phyloP scores from a whole-genome alignment of 2,888 invertebrate genomes.

The Polyploca ridens region DNA sequence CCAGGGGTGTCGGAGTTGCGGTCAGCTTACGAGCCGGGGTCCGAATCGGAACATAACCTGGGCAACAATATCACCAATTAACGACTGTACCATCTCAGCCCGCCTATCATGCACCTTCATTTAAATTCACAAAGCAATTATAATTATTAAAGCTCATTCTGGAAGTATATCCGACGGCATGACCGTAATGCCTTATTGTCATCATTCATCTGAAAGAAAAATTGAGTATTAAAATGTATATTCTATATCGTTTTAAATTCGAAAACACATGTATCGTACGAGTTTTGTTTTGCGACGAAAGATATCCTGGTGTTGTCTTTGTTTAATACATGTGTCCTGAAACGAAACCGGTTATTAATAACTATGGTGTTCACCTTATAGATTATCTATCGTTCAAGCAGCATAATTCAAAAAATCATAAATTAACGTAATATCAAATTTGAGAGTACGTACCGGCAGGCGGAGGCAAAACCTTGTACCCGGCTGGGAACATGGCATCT shows the following conservation, averaged over 20 bases:
- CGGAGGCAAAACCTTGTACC: slow-evolving; percentile 98
- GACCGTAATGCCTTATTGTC: slow-evolving; percentile 73
- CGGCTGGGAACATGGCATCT: slow-evolving; percentile 98
- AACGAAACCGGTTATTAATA: slow-evolving; percentile 77
- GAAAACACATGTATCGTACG: slow-evolving; percentile 65
- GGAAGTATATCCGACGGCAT: slow-evolving; percentile 71
- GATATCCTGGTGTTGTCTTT: slow-evolving; percentile 58
- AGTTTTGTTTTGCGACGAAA: slow-evolving; percentile 46
- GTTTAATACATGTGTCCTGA: slow-evolving; percentile 80
- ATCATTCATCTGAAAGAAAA: slow-evolving; percentile 83
- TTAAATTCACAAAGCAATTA: slow-evolving; percentile 42
- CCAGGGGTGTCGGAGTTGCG: slow-evolving; percentile 99
- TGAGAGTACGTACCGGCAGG: slow-evolving; percentile 89
- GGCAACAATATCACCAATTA: slow-evolving; percentile 63
- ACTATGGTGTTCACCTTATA: slow-evolving; percentile 64
- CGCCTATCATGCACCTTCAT: slow-evolving; percentile 38
- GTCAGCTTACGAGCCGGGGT: slow-evolving; percentile 99
- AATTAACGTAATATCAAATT: neutral
- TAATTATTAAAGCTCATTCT: slow-evolving; percentile 57
- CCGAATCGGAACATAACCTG: slow-evolving; percentile 96
- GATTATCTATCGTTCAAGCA: slow-evolving; percentile 28
- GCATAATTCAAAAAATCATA: neutral
- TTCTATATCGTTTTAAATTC: slow-evolving; percentile 54
- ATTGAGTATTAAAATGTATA: slow-evolving; percentile 69
- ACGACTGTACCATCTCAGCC: slow-evolving; percentile 37